phyloP scores from a whole-genome alignment of 2,888 invertebrate genomes.

The Panzeria rudis region DNA sequence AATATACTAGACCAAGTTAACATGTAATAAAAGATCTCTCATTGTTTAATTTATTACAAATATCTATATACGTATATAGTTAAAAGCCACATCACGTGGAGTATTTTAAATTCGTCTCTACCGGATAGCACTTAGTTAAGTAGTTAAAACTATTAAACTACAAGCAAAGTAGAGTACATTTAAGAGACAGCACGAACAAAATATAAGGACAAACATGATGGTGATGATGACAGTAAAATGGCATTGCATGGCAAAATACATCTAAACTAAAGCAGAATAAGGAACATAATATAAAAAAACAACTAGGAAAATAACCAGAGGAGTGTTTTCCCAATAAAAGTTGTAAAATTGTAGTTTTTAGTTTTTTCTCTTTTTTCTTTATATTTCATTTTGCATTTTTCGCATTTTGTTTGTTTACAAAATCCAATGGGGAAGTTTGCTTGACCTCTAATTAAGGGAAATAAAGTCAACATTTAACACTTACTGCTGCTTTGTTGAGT shows the following conservation, averaged over 20 bases:
- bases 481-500: conserved; percentile 8
- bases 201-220: conserved; percentile 9
- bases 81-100: conserved; percentile 4
- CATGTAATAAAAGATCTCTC: neutral
- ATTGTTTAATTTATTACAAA: no score
- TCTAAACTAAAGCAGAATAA: neutral
- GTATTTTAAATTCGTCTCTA: neutral
- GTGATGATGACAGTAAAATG: conserved; percentile 32
- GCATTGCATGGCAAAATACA: conserved; percentile 14
- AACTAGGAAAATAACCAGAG: conserved; percentile 27
- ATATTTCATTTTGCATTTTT: conserved; percentile 6
- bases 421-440: conserved; percentile 28
- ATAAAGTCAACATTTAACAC: conserved; percentile 49
- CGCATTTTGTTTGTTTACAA: conserved; percentile 21
- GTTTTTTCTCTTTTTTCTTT: neutral
- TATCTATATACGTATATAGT: no score
- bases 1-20: neutral
- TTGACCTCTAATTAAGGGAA: conserved; percentile 54
- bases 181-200: conserved; percentile 5
- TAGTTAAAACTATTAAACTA: conserved; percentile 27
- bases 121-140: conserved; percentile 3
- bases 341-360: conserved; percentile 25
- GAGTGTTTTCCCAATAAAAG: conserved; percentile 29
- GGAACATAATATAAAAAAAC: neutral
- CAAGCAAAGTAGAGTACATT: conserved; percentile 25